Evolutionary conservation across 2,797 vertebrate genomes (phyloP), one percentile per base, ranked within the genome.

Genomic region (Graptemys geographica): DNA sequence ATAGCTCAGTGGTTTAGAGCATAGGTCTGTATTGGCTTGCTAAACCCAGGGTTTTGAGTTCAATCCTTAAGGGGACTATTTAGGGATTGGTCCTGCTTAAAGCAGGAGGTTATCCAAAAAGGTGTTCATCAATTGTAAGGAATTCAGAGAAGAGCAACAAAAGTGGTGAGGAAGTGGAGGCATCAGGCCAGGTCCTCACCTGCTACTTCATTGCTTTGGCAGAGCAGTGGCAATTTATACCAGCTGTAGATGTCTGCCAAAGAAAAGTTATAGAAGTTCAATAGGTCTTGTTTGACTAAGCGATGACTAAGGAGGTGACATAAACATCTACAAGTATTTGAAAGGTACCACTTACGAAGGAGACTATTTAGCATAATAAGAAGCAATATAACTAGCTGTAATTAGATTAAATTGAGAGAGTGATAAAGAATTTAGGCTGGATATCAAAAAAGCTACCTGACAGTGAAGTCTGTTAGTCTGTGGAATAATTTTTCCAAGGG

Each of bases 111-210:
- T 47, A 76, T 47, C 83, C 27, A 79, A 90, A 41, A 33, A 90
- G 3, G 23, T 65, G 56, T 81, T 92, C 31, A 21, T 89, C 88
- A 90, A 52, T 81, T 83, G 41, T 65, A 1, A 2, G 47, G 47
- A 93, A 49, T 92, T 92, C 82, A 92, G 88, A 95, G 81, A 92
- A 95, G 33, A 91, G 12, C 47, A 88, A 44, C n/a, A n/a, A 93
- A 86, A 78, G 7, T 55, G 79, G n/a, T 78, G 84, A 96, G 51
- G 92, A 95, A 92, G 62, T 15, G 85, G 57, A 79, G 92, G 93
- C 93, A 84, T 13, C 13, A 86, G 69, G 49, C 41, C 41, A 80
- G 74, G 92, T 91, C 80, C 37, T 41, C 37, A 74, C 19, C n/a
- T 92, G 27, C 83, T 88, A 82, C 84, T 80, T 93, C 83, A 44